Conservation (phyloP, 2,797 vertebrate genomes). For the Manis pentadactyla region DNA sequence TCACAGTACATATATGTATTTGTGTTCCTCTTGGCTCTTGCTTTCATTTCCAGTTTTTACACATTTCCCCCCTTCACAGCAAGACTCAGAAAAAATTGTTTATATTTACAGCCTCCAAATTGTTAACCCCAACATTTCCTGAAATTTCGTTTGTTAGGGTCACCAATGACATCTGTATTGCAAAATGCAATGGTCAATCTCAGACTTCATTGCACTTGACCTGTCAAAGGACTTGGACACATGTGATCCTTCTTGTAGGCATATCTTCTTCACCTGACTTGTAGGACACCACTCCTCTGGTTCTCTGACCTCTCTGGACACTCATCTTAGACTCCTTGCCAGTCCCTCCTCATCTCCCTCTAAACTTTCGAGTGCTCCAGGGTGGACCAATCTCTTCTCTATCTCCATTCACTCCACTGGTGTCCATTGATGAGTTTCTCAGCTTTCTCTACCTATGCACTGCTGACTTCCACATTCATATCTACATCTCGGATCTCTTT, state of each 20-base stretch:
- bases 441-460: not conserved
- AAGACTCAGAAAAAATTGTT: not conserved
- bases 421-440: not conserved
- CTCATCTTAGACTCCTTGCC: not conserved
- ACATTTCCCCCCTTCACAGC: slow-evolving; percentile 26
- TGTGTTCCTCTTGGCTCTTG: not conserved
- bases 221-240: not conserved
- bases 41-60: slow-evolving; percentile 10
- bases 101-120: not conserved
- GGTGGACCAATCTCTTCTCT: not conserved
- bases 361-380: not conserved
- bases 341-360: not conserved
- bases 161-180: not conserved
- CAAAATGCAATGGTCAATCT: not conserved
- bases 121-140: not conserved
- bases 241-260: not conserved
- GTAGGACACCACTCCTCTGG: not conserved
- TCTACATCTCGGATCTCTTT: not conserved
- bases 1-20: not conserved
- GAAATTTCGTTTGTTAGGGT: not conserved
- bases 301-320: not conserved
- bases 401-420: not conserved
- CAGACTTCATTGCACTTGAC: not conserved
- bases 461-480: not conserved
- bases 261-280: not conserved